phyloP scores from a whole-genome alignment of 2,797 vertebrate species.

The Brachyrhaphis roseni region DNA sequence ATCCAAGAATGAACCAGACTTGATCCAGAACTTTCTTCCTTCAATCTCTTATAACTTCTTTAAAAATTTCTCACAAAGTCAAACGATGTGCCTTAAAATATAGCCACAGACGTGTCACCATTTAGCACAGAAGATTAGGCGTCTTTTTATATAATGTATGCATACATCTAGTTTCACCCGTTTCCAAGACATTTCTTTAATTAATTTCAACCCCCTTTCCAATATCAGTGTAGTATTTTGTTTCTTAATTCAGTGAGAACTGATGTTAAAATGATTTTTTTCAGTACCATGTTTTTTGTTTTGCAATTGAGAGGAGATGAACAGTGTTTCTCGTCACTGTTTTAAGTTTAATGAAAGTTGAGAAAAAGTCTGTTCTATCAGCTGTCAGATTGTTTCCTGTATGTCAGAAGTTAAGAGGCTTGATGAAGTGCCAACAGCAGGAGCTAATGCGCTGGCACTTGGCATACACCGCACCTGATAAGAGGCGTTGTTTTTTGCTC shows the following conservation, averaged over 20 bases:
- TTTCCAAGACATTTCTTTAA: background rate
- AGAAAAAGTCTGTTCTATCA: slow-evolving; percentile 45
- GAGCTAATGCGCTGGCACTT: slow-evolving; percentile 65
- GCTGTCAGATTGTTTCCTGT: slow-evolving; percentile 63
- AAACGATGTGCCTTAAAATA: background rate
- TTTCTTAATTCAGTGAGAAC: background rate
- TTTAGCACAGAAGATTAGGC: background rate
- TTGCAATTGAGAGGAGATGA: slow-evolving; percentile 30
- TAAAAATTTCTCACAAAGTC: background rate
- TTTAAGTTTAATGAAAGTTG: slow-evolving; percentile 45
- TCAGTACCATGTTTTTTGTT: background rate
- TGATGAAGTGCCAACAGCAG: slow-evolving; percentile 65
- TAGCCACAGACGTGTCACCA: background rate
- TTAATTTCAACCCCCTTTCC: background rate
- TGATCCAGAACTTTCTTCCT: background rate
- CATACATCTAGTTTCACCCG: background rate
- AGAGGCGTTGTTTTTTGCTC: slow-evolving; percentile 61
- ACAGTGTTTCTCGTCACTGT: slow-evolving; percentile 16
- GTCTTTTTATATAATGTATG: background rate
- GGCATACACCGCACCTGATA: slow-evolving; percentile 50
- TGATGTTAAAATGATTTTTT: background rate
- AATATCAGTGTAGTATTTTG: background rate
- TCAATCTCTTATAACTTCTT: background rate
- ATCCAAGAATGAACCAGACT: background rate
- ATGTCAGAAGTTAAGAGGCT: slow-evolving; percentile 55